Conservation (phyloP, 2,113 vertebrate species). For the Cacatua alba region DNA sequence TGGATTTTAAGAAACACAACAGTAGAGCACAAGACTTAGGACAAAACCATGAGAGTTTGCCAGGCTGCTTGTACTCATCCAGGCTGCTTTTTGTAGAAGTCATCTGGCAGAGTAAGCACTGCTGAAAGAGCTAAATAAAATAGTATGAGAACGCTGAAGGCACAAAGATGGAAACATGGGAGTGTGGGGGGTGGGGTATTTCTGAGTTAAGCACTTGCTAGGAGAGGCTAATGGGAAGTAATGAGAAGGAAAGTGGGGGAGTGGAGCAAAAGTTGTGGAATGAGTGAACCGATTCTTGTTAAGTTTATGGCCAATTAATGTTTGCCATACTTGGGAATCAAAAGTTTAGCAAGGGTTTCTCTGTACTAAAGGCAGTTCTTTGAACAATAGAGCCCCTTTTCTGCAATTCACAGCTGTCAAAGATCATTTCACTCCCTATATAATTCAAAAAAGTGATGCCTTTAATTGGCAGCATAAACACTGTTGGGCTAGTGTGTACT, state of each 20-base stretch:
- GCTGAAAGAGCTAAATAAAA: conserved; percentile 43
- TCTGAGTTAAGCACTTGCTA: conserved; percentile 37
- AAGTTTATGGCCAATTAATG: conserved; percentile 76
- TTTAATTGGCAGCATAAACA: conserved; percentile 78
- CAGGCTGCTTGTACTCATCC: neutral
- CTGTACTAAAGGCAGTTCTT: conserved; percentile 71
- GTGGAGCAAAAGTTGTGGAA: conserved; percentile 38
- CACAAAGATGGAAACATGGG: conserved; percentile 39
- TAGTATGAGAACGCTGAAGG: conserved; percentile 1
- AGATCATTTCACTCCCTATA: conserved; percentile 75
- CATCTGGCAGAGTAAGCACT: neutral
- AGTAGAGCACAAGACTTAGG: neutral
- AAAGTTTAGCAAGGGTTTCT: conserved; percentile 64
- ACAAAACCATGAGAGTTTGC: neutral
- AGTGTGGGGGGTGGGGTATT: conserved; percentile 34
- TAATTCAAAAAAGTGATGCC: conserved; percentile 74
- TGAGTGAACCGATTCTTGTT: conserved; percentile 63
- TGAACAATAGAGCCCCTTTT: conserved; percentile 74
- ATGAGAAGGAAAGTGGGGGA: conserved; percentile 36
- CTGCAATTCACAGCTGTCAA: conserved; percentile 76
- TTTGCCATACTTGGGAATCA: conserved; percentile 70
- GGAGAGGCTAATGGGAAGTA: conserved; percentile 38
- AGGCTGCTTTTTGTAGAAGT: conserved; percentile 26
- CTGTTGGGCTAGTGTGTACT: conserved; percentile 35
- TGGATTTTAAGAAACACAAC: conserved; percentile 10